Evolutionary conservation across 2,113 vertebrate species (phyloP).

Genomic region (Oryzias curvinotus): DNA sequence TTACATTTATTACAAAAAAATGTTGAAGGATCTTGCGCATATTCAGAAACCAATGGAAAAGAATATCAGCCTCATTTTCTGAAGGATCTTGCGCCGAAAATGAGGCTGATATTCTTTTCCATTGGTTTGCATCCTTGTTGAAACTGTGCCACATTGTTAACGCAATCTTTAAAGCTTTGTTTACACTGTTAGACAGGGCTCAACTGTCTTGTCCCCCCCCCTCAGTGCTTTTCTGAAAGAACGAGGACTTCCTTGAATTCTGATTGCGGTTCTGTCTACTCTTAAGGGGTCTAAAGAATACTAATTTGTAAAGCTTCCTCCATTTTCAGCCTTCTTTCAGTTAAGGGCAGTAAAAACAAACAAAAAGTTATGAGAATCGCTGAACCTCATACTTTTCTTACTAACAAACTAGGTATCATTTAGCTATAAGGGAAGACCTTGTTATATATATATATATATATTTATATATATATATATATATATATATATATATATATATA

Average conservation of each 20-base stretch:
- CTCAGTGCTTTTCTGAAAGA: constrained; percentile 50
- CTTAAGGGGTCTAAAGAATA: constrained; percentile 65
- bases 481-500: no score
- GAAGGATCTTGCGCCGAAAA: constrained; percentile 8
- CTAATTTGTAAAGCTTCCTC: constrained; percentile 66
- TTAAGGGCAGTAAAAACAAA: constrained; percentile 30
- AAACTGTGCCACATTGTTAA: constrained; percentile 53
- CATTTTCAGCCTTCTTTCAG: constrained; percentile 37
- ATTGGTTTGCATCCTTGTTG: constrained; percentile 18
- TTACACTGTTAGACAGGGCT: constrained; percentile 67
- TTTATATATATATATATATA: no score
- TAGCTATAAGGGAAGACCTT: no score
- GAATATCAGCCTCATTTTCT: no score
- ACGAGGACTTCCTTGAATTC: constrained; percentile 75
- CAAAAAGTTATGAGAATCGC: no score
- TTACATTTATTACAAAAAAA: constrained; percentile 6
- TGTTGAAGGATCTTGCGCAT: not conserved
- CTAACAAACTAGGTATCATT: no score
- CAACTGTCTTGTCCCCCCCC: constrained; percentile 56
- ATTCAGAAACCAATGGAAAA: no score
- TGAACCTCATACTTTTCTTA: no score
- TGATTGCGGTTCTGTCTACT: constrained; percentile 65
- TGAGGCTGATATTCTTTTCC: constrained; percentile 6
- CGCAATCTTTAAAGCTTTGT: constrained; percentile 65
- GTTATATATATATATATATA: no score